These are phyloP conservation scores for Anguilla anguilla DNA, from an alignment of 2,797 vertebrate genomes.

Conservation along the genomic window DNA sequence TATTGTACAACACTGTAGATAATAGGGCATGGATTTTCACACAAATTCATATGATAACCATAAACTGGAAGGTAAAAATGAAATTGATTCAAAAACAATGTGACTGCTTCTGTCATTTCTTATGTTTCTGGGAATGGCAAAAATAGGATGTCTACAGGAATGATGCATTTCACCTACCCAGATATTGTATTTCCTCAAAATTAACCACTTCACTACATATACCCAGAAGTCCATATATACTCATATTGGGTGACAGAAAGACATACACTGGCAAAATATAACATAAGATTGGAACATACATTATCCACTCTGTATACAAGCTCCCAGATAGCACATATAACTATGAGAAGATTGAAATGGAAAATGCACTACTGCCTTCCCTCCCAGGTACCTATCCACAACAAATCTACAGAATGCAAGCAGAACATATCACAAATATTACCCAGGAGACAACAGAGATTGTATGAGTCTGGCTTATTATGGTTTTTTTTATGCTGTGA, in stretches of 20 bases:
- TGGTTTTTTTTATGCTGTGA: conserved; percentile 21
- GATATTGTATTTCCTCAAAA: conserved; percentile 60
- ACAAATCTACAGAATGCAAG: conserved; percentile 54
- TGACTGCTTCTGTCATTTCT: conserved; percentile 56
- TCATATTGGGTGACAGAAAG: conserved; percentile 38
- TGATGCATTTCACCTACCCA: conserved; percentile 69
- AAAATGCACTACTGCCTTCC: conserved; percentile 25
- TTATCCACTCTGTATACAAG: conserved; percentile 51
- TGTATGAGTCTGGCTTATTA: conserved; percentile 28
- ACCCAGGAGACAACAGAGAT: conserved; percentile 38
- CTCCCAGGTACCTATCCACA: conserved; percentile 28
- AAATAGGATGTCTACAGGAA: conserved; percentile 59
- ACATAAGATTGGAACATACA: conserved; percentile 66
- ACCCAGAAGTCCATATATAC: conserved; percentile 55
- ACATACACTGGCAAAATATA: conserved; percentile 55
- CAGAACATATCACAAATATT: conserved; percentile 42
- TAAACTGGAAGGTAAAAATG: conserved; percentile 4
- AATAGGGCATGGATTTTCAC: conserved; percentile 6
- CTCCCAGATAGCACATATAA: conserved; percentile 39
- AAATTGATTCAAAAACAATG: neutral
- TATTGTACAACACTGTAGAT: conserved; percentile 28
- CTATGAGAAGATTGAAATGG: conserved; percentile 38
- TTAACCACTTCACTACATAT: conserved; percentile 56
- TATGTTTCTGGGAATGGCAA: conserved; percentile 51
- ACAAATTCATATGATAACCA: neutral